Evolutionary conservation across 2,113 vertebrate genomes (phyloP).

Genomic region (Stomatorhinus ivindoensis): DNA sequence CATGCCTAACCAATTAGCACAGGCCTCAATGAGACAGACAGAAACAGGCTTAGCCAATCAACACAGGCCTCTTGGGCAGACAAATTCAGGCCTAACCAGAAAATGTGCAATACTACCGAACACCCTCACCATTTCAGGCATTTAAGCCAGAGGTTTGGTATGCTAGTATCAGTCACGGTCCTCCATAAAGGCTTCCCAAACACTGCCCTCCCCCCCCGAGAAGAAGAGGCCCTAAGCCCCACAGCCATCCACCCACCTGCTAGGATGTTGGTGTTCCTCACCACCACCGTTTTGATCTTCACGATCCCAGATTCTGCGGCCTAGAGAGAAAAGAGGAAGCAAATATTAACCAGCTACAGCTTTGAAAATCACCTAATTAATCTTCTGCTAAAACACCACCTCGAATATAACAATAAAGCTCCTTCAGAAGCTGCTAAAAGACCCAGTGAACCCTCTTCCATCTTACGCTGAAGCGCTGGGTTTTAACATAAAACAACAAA

Average conservation of each 20-base stretch:
- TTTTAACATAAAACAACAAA: neutral
- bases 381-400: neutral
- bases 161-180: neutral
- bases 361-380: neutral
- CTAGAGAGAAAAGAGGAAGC: conserved; percentile 46
- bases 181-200: neutral
- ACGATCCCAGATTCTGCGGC: conserved; percentile 98
- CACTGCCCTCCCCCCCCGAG: neutral
- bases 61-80: no score
- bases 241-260: conserved; percentile 69
- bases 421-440: neutral
- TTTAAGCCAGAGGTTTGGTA: neutral
- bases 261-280: conserved; percentile 83
- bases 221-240: no score
- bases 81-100: neutral
- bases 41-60: neutral
- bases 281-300: conserved; percentile 98
- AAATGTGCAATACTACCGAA: neutral
- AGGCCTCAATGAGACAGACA: neutral
- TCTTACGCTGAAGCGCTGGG: neutral
- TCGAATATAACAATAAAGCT: neutral
- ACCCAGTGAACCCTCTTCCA: neutral
- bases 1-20: neutral
- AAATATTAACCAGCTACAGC: neutral
- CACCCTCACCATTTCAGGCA: neutral